Base-by-base conservation (phyloP, 2,113 vertebrate genomes). In the Stegostoma tigrinum region DNA sequence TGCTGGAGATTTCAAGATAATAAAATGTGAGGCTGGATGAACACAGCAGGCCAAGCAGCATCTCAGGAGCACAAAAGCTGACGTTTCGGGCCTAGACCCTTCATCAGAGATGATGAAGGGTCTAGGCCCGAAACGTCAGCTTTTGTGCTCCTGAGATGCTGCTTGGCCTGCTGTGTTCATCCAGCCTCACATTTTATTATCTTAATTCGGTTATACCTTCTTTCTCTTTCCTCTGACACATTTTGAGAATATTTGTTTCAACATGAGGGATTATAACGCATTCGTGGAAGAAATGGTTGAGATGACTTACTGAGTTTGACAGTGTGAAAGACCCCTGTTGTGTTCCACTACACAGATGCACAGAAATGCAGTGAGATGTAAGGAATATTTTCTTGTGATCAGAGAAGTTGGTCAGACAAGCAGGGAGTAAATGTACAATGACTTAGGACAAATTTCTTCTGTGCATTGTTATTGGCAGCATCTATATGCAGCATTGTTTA, bases 351-450 rank as follows among this genome's bases (percentile, higher is more conserved):
- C 89, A n/a, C 89, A n/a, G 55, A n/a, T 91, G 55, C 61, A 64
- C 3, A 15, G 48, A 61, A 0, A 89, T 14, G 52, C 48, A 52
- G 15, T 55, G 89, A 91, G 30, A 64, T 64, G 89, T 23, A 66
- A 66, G 61, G 19, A 61, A 34, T 64, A 91, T 91, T 61, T 91
- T 64, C 89, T 21, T 55, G 52, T 61, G 87, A 90, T 61, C 87
- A 90, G 52, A 64, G 55, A 64, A 91, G 89, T 91, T 91, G 61
- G 34, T 91, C 34, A 64, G 34, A 91, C 55, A 66, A 30, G 55
- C 55, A 23, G 89, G 55, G 87, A 90, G 30, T 61, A 61, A 90
- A 52, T 90, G 87, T 15, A 90, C 89, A 93, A 83, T 83, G 80
- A 83, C 38, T 45, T 21, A 83, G 17, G 5, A 42, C 34, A 93